phyloP scores from a whole-genome alignment of 2,797 vertebrate species.

The Gouania willdenowi region DNA sequence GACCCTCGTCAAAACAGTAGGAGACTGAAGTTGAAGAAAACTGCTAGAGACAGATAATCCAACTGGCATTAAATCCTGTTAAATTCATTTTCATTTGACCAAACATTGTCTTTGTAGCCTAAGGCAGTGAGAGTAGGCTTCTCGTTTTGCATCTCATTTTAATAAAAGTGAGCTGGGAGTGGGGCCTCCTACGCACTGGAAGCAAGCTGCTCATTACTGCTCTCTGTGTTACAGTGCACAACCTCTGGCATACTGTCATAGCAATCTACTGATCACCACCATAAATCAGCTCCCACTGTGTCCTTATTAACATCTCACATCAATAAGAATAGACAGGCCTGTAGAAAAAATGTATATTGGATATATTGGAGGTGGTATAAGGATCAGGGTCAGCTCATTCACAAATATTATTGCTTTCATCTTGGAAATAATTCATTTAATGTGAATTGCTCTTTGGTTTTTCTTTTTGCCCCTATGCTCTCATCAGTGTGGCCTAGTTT shows the following conservation, averaged over 20 bases:
- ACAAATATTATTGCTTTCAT: conserved; percentile 28
- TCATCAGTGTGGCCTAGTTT: conserved; percentile 41
- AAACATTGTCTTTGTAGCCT: conserved; percentile 44
- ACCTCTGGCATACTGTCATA: conserved; percentile 52
- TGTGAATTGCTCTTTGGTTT: conserved; percentile 33
- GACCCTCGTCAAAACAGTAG: no score
- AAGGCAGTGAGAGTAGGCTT: conserved; percentile 21
- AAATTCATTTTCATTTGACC: conserved; percentile 66
- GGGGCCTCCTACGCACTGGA: conserved; percentile 12
- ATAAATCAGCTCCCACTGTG: conserved; percentile 54
- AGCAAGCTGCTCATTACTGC: conserved; percentile 52
- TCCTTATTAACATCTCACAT: conserved; percentile 44
- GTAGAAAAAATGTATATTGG: conserved; percentile 13
- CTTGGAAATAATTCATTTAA: conserved; percentile 58
- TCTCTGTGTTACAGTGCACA: conserved; percentile 42
- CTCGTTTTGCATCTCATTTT: conserved; percentile 43
- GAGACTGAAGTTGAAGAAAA: no score
- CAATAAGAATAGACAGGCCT: conserved; percentile 51
- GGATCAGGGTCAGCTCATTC: conserved; percentile 15
- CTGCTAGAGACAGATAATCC: conserved; percentile 21
- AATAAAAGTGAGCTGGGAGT: conserved; percentile 38
- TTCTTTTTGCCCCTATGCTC: conserved; percentile 19
- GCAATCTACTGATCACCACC: conserved; percentile 43
- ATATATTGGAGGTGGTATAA: conserved; percentile 25
- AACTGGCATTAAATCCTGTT: conserved; percentile 59